Conservation (phyloP, 2,113 vertebrate species). For the Candoia aspera region DNA sequence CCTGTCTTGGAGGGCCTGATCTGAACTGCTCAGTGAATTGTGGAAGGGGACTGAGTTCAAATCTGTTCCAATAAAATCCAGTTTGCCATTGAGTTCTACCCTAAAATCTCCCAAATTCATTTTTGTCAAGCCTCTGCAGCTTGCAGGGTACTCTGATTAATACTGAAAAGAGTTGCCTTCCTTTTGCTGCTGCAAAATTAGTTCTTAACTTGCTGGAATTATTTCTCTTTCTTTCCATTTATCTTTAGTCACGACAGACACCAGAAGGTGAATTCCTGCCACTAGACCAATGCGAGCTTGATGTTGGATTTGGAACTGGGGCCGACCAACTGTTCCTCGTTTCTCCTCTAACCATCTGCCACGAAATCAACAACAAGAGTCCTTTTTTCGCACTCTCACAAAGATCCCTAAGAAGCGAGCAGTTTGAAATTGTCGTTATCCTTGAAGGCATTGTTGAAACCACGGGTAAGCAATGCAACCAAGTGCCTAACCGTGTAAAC, state of each 20-base stretch:
- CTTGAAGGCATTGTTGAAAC: constrained; percentile 91
- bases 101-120: neutral
- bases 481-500: neutral
- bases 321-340: constrained; percentile 90
- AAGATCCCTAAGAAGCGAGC: constrained; percentile 84
- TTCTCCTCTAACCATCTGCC: constrained; percentile 90
- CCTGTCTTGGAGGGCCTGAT: neutral
- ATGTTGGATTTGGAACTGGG: constrained; percentile 89
- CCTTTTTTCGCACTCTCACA: constrained; percentile 89
- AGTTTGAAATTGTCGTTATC: constrained; percentile 92
- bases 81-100: neutral
- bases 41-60: neutral
- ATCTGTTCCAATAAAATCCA: neutral
- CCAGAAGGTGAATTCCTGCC: constrained; percentile 90
- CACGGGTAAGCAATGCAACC: constrained; percentile 73
- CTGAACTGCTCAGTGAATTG: neutral
- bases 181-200: neutral
- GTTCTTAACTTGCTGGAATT: neutral
- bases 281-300: constrained; percentile 88
- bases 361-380: constrained; percentile 86
- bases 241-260: constrained; percentile 85
- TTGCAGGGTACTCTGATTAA: neutral
- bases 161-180: neutral
- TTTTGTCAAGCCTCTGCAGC: neutral
- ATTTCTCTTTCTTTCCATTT: constrained; percentile 34